Percentiles rank a stretch among this genome's conserved stretches.
Evolutionary conservation across 64 coral and sea anemone genomes (phyloP).

Genomic region (Montipora foliosa): DNA sequence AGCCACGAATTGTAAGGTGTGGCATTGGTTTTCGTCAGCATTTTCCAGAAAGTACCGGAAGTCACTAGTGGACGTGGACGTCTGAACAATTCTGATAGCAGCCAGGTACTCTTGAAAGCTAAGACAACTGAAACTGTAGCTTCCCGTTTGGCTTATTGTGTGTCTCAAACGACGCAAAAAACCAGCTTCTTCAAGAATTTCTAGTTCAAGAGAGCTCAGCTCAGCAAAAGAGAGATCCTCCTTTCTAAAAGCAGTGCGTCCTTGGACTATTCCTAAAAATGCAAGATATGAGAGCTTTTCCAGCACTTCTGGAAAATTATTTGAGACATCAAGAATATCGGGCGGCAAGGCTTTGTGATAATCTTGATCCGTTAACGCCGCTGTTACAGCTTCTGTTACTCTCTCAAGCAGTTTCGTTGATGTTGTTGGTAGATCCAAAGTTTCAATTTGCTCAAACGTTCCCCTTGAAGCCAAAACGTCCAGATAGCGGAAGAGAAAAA

Average conservation of each 20-base stretch:
- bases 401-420: background rate
- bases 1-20: slow-evolving; percentile 22
- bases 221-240: slow-evolving; percentile 23
- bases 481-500: slow-evolving; percentile 2
- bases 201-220: slow-evolving; percentile 14
- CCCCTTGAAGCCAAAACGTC: background rate
- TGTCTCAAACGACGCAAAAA: slow-evolving; percentile 7
- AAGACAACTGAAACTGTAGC: slow-evolving; percentile 19
- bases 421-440: background rate
- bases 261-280: slow-evolving; percentile 3
- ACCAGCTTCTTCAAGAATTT: slow-evolving; percentile 20
- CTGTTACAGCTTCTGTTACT: background rate
- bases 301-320: background rate
- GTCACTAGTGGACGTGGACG: background rate
- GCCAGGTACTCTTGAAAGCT: slow-evolving; percentile 25
- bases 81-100: slow-evolving; percentile 30
- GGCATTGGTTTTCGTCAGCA: slow-evolving; percentile 10
- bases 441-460: background rate
- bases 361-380: background rate
- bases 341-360: background rate
- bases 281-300: slow-evolving; percentile 38
- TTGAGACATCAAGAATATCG: background rate
- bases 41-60: slow-evolving; percentile 35
- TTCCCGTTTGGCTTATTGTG: background rate
- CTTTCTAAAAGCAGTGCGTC: background rate